A percentile compares a stretch with the other conserved stretches of the same genome.
Conservation (phyloP, 1,140 invertebrate genomes). For the Calliopsis andreniformis region DNA sequence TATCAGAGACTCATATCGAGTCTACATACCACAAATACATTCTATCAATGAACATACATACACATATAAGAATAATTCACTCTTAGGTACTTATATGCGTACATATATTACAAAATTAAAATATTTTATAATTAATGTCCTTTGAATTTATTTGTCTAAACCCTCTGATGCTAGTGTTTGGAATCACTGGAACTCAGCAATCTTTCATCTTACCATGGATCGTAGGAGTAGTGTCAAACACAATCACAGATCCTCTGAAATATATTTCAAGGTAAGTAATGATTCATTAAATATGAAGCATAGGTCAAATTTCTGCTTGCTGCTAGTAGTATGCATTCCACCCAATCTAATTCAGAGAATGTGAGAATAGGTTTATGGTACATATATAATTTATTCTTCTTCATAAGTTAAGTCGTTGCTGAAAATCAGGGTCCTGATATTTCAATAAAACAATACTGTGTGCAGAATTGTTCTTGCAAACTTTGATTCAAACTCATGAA, state of each 20-base stretch:
- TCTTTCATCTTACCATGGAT: slow-evolving; percentile 14
- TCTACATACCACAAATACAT: slow-evolving; percentile 40
- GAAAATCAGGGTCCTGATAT: slow-evolving; percentile 41
- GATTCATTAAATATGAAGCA: slow-evolving; percentile 56
- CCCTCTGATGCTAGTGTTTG: not conserved
- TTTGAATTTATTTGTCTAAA: slow-evolving; percentile 24
- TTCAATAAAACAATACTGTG: slow-evolving; percentile 96
- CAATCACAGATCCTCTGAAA: slow-evolving; percentile 16
- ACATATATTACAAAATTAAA: slow-evolving; percentile 51
- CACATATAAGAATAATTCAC: slow-evolving; percentile 41
- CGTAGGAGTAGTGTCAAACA: slow-evolving; percentile 14
- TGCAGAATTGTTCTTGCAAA: slow-evolving; percentile 94
- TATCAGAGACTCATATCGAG: slow-evolving; percentile 28
- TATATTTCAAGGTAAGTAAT: slow-evolving; percentile 42
- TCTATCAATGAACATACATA: slow-evolving; percentile 43
- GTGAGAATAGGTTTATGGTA: slow-evolving; percentile 25
- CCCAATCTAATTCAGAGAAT: slow-evolving; percentile 20
- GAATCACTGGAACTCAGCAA: not conserved
- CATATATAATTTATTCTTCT: slow-evolving; percentile 46
- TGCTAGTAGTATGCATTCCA: slow-evolving; percentile 34
- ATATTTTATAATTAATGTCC: slow-evolving; percentile 44
- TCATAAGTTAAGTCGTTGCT: slow-evolving; percentile 49
- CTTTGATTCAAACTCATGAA: slow-evolving; percentile 97
- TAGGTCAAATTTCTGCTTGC: slow-evolving; percentile 43
- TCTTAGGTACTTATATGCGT: slow-evolving; percentile 28